Conservation (phyloP, 1,140 invertebrate genomes). For the Vanessa tameamea region DNA sequence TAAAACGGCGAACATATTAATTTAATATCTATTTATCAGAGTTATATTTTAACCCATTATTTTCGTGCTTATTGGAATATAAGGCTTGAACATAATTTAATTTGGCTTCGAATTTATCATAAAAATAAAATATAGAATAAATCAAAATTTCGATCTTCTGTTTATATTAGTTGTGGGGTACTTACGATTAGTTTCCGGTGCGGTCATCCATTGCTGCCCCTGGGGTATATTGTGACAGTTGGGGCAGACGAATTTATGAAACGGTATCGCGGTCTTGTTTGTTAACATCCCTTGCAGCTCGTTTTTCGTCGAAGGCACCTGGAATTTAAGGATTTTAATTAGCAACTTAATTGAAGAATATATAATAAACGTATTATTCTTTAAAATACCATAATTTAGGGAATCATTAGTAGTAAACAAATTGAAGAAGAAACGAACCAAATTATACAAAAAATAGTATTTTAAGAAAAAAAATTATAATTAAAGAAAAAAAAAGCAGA, state of each 20-base stretch:
- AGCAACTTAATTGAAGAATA: not conserved
- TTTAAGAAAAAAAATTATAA: too few species aligned
- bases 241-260: constrained; percentile 94
- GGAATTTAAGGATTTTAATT: constrained; percentile 34
- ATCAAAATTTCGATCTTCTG: not conserved
- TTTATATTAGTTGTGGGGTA: constrained; percentile 1
- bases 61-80: too few species aligned
- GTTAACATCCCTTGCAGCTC: constrained; percentile 88
- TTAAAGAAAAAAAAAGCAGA: too few species aligned
- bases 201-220: constrained; percentile 90
- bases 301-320: constrained; percentile 88
- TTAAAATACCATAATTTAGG: too few species aligned
- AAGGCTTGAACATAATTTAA: too few species aligned
- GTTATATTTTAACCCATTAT: too few species aligned
- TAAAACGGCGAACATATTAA: not conserved
- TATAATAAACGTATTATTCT: not conserved
- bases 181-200: constrained; percentile 83
- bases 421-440: too few species aligned
- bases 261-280: constrained; percentile 90
- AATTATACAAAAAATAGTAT: too few species aligned
- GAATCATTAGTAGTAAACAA: too few species aligned
- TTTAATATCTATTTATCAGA: not conserved
- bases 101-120: too few species aligned
- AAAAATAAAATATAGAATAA: too few species aligned
- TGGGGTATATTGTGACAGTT: constrained; percentile 94